Base-by-base conservation (phyloP, 2,888 invertebrate genomes). In the Gari tellinella region DNA sequence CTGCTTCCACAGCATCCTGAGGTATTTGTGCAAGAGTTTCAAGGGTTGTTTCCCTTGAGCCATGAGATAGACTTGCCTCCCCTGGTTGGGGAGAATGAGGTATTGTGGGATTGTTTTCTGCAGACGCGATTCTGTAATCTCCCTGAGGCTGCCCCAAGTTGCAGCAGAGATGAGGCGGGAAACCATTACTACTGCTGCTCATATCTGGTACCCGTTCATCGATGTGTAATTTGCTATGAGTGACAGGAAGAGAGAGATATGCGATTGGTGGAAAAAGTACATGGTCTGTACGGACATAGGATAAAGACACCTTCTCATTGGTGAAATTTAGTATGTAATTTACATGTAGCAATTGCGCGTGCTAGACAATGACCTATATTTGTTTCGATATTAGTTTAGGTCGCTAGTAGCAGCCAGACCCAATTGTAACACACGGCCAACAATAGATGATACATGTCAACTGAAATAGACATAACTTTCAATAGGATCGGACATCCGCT, bases 91-190 rank as follows among this genome's bases (percentile, higher is more conserved):
- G 58, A 46, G 60, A 67, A 48, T 63, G 62, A 67, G 69, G 69
- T 70, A 70, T 52, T 51, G 37, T 57, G 41, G 67, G 67, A 70
- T 73, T 70, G 69, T 60, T 55, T 63, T 70, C 66, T 70, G 55
- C 61, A 43, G 52, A 60, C 48, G 49, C 19, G 60, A 56, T 45
- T 65, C 68, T 60, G 19, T 40, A 12, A 10, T 63, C 45, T 74
- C 73, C 78, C 78, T 78, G 78, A 78, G 78, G 65, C 46, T 31
- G 57, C 14, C 58, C 63, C 21, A 51, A 51, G 17, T 68, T 41
- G 52, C 60, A 19, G 26, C 31, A 43, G 23, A 58, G n/a, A 26
- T 65, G 69, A 53, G 55, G 66, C 17, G 56, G 63, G 12, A 56
- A 43, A 46, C 69, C 69, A 31, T 69, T 73, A 21, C 60, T 56